Conservation (phyloP, 2,797 vertebrate species). For the Trachops cirrhosus region DNA sequence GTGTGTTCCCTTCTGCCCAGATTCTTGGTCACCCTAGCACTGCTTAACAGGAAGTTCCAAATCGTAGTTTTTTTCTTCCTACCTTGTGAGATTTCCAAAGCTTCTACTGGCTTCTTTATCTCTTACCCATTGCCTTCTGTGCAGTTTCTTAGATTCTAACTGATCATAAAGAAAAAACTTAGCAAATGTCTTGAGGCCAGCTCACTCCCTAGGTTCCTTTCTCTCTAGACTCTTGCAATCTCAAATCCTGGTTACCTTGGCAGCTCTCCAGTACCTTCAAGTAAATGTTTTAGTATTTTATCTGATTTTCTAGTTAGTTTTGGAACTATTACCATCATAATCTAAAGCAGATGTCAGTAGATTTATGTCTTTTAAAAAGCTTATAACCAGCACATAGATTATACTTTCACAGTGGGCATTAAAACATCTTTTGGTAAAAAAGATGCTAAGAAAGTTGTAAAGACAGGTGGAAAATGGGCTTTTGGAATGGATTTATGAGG, state of each 20-base stretch:
- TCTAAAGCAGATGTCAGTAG: slow-evolving; percentile 54
- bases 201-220: not conserved
- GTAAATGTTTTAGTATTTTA: slow-evolving; percentile 61
- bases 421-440: slow-evolving; percentile 48
- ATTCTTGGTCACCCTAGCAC: not conserved
- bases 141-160: not conserved
- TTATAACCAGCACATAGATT: slow-evolving; percentile 36
- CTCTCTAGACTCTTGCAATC: not conserved
- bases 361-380: slow-evolving; percentile 44
- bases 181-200: not conserved
- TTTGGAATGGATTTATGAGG: slow-evolving; percentile 6
- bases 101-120: not conserved
- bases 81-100: not conserved
- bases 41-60: not conserved
- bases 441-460: not conserved
- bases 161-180: not conserved
- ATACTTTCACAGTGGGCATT: slow-evolving; percentile 38
- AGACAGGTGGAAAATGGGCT: not conserved
- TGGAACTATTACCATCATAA: slow-evolving; percentile 48
- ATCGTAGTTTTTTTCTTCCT: not conserved
- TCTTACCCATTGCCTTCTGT: not conserved
- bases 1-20: not conserved
- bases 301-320: slow-evolving; percentile 63
- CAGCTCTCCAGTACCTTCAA: slow-evolving; percentile 40
- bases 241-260: slow-evolving; percentile 51